Conservation (phyloP, 2,797 vertebrate genomes). For the Sebastolobus alascanus region DNA sequence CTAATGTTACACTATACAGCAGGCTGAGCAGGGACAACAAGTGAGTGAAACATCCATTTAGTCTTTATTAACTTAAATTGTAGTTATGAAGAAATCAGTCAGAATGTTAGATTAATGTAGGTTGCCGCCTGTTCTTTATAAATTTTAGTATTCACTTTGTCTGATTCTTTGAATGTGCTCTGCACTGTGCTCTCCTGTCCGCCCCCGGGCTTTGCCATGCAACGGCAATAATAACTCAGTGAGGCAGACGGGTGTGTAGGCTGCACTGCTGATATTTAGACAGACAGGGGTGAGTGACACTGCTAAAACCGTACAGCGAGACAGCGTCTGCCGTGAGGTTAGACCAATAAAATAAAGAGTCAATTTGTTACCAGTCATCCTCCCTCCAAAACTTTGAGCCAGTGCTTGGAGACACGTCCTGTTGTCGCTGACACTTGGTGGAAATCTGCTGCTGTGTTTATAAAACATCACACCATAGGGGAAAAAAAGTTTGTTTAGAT, state of each 20-base stretch:
- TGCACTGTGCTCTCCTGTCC: constrained; percentile 3
- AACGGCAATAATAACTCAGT: constrained; percentile 53
- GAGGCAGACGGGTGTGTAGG: constrained; percentile 49
- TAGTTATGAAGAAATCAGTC: no score
- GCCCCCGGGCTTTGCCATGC: constrained; percentile 32
- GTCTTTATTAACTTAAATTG: no score
- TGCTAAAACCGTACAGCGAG: constrained; percentile 63
- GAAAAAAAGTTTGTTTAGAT: constrained; percentile 30
- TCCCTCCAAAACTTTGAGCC: constrained; percentile 42
- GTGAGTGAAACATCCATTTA: no score
- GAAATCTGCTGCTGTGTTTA: constrained; percentile 53
- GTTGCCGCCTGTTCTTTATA: no score
- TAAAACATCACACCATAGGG: constrained; percentile 23
- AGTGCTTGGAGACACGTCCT: constrained; percentile 44
- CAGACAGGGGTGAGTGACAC: constrained; percentile 61
- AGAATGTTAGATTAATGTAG: no score
- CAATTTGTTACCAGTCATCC: constrained; percentile 58
- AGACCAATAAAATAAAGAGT: constrained; percentile 74
- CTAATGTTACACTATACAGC: no score
- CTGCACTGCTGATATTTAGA: constrained; percentile 63
- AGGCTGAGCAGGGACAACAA: no score
- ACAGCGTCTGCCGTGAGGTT: constrained; percentile 67
- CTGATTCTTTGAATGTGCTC: constrained; percentile 35
- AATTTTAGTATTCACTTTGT: not conserved
- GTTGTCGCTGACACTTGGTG: constrained; percentile 32